Evolutionary conservation across 2,797 vertebrate genomes (phyloP).

Genomic region (Carapus acus): DNA sequence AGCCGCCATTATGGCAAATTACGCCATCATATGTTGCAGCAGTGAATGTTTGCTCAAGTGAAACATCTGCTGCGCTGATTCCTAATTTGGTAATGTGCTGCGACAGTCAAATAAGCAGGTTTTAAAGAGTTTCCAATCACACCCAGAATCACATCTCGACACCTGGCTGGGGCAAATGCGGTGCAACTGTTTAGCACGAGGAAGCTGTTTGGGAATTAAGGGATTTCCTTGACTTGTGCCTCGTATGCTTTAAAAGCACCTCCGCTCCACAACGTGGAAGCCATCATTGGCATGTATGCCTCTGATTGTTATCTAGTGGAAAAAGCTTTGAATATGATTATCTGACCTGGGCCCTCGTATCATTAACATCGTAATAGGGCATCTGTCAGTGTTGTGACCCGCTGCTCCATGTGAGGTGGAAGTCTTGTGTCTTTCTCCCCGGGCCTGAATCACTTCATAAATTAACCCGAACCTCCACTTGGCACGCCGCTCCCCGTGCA

Average conservation of each 20-base stretch:
- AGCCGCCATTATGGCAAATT: constrained; percentile 3
- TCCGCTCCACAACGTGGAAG: constrained; percentile 40
- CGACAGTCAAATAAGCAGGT: constrained; percentile 17
- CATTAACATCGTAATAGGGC: constrained; percentile 80
- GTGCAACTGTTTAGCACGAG: constrained; percentile 18
- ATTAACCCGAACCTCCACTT: constrained; percentile 71
- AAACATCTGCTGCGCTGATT: not conserved
- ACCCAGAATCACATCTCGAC: constrained; percentile 28
- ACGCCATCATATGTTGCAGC: no score
- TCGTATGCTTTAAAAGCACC: constrained; percentile 52
- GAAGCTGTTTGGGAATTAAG: not conserved
- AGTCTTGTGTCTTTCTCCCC: constrained; percentile 31
- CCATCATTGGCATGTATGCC: constrained; percentile 47
- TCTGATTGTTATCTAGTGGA: constrained; percentile 66
- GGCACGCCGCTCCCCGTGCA: constrained; percentile 6
- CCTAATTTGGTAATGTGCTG: constrained; percentile 23
- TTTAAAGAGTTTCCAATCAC: constrained; percentile 45
- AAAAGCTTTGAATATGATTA: constrained; percentile 75
- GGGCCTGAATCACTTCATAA: constrained; percentile 66
- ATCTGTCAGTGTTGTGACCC: constrained; percentile 75
- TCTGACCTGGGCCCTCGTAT: constrained; percentile 60
- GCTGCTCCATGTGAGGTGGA: constrained; percentile 55
- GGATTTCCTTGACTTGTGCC: constrained; percentile 38
- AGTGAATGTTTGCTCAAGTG: no score
- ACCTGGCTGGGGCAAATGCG: constrained; percentile 4